These are phyloP conservation scores for Rhadina sibilatrix DNA, from an alignment of 2,113 vertebrate species.

Conservation along the genomic window DNA sequence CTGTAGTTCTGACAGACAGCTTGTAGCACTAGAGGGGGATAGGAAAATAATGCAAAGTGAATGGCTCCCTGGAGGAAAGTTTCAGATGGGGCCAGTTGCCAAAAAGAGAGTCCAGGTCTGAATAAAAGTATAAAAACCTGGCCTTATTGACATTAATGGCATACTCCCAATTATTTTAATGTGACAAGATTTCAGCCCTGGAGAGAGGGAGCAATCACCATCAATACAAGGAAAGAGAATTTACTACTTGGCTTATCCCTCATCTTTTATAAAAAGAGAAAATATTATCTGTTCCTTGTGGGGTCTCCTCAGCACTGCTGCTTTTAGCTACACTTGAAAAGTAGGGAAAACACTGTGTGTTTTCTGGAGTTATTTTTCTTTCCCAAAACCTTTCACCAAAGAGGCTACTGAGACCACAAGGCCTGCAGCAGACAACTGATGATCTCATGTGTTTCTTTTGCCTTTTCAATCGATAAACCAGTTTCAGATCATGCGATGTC, in stretches of 20 bases:
- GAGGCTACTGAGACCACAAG: not conserved
- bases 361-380: not conserved
- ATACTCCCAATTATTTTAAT: conserved; percentile 25
- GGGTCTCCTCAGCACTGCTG: not conserved
- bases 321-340: not conserved
- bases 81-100: not conserved
- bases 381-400: not conserved
- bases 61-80: conserved; percentile 19
- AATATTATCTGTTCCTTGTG: not conserved
- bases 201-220: not conserved
- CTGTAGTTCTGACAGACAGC: not conserved
- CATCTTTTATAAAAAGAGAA: not conserved
- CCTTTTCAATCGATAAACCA: conserved; percentile 34
- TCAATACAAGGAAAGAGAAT: not conserved
- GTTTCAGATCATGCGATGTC: conserved; percentile 62
- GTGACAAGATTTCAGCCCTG: not conserved
- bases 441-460: not conserved
- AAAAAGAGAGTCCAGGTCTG: not conserved
- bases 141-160: not conserved
- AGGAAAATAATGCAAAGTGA: conserved; percentile 1
- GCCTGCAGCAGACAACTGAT: not conserved
- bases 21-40: not conserved
- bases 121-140: conserved; percentile 6
- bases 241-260: not conserved
- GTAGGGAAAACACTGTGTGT: not conserved